phyloP scores from a whole-genome alignment of 2,797 vertebrate species.

The Xenentodon cancila region DNA sequence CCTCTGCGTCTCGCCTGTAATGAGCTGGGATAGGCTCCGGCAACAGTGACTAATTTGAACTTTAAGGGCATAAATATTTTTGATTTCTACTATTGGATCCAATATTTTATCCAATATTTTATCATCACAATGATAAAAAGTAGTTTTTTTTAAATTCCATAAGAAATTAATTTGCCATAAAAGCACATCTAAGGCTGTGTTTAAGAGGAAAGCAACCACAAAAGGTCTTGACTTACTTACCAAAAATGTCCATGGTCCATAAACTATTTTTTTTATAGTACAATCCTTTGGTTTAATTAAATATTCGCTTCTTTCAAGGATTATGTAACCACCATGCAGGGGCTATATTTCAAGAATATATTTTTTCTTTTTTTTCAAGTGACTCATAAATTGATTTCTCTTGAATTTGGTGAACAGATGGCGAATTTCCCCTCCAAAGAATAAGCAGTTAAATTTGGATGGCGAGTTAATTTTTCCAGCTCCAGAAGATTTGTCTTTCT shows the following conservation, averaged over 20 bases:
- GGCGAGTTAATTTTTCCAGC: not conserved
- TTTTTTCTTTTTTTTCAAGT: not conserved
- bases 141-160: not conserved
- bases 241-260: slow-evolving; percentile 9
- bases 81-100: not conserved
- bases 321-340: slow-evolving; percentile 6
- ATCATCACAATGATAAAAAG: too few relatives aligned
- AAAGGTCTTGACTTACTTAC: slow-evolving; percentile 14
- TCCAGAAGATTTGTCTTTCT: not conserved
- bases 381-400: not conserved
- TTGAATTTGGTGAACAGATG: slow-evolving; percentile 16
- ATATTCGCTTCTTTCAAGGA: slow-evolving; percentile 4
- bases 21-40: too few relatives aligned
- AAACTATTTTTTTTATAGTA: slow-evolving; percentile 7
- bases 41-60: too few relatives aligned
- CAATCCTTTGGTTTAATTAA: slow-evolving; percentile 8
- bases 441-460: not conserved
- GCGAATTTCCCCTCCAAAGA: not conserved
- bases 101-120: too few relatives aligned
- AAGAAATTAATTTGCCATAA: not conserved
- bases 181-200: not conserved
- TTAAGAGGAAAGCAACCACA: not conserved
- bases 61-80: not conserved
- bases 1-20: too few relatives aligned
- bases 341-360: too few relatives aligned